phyloP scores from a whole-genome alignment of 1,140 invertebrate species.

The Papilio polyxenes region DNA sequence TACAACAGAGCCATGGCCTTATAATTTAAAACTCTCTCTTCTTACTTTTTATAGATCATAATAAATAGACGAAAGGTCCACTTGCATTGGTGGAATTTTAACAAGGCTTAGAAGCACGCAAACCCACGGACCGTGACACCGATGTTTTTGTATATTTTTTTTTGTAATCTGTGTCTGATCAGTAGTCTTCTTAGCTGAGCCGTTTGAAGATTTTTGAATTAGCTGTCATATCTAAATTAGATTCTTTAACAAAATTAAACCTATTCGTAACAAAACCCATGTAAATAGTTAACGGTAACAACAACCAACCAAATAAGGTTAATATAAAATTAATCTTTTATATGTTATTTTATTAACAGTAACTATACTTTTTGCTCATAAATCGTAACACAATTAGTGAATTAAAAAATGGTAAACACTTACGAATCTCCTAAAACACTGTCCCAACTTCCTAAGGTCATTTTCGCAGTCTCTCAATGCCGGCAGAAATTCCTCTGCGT shows the following conservation, averaged over 20 bases:
- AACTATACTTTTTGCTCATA: not conserved
- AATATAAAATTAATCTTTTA: not conserved
- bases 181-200: constrained; percentile 35
- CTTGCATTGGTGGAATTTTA: constrained; percentile 30
- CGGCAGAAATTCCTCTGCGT: constrained; percentile 74
- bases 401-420: constrained; percentile 50
- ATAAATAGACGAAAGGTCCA: constrained; percentile 28
- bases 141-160: constrained; percentile 55
- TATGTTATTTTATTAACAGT: not conserved
- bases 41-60: constrained; percentile 29
- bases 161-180: constrained; percentile 42
- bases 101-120: constrained; percentile 60
- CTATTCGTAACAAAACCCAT: not conserved
- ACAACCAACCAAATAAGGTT: not conserved
- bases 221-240: not conserved
- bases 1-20: constrained; percentile 38
- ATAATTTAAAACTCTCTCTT: constrained; percentile 43
- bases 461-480: constrained; percentile 73
- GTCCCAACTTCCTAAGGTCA: constrained; percentile 75
- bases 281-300: not conserved
- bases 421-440: constrained; percentile 75
- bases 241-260: not conserved
- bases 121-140: constrained; percentile 62
- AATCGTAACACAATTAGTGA: not conserved
- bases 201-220: not conserved